Evolutionary conservation across 2,888 invertebrate genomes (phyloP).

Genomic region (Apomyelois bistriatella): DNA sequence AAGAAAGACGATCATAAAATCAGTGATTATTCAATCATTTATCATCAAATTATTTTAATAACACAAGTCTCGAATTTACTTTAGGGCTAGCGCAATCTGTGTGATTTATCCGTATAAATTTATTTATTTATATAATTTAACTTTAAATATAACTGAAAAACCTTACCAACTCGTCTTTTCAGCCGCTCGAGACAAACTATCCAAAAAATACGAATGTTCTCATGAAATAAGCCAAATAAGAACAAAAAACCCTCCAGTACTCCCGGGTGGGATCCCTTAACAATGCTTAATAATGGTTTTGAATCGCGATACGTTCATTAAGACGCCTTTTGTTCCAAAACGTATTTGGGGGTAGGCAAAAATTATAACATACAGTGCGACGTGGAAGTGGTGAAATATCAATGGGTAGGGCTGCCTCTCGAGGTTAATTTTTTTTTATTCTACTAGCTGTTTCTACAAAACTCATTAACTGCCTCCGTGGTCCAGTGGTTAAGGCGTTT

Average conservation of each 20-base stretch:
- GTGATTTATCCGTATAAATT: too few species aligned
- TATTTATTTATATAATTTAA: too few species aligned
- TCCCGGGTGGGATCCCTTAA: slow-evolving; percentile 31
- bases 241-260: slow-evolving; percentile 26
- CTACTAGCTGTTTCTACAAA: background rate
- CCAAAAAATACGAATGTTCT: background rate
- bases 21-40: too few species aligned
- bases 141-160: too few species aligned
- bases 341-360: slow-evolving; percentile 74
- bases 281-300: slow-evolving; percentile 77
- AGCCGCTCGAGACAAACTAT: background rate
- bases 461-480: too few species aligned
- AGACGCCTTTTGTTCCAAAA: slow-evolving; percentile 69
- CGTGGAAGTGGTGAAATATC: slow-evolving; percentile 59
- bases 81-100: too few species aligned
- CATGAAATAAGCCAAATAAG: slow-evolving; percentile 9
- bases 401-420: slow-evolving; percentile 45
- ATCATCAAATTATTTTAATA: too few species aligned
- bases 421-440: background rate
- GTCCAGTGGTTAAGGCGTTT: too few species aligned
- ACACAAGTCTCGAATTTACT: too few species aligned
- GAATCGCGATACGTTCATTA: slow-evolving; percentile 77
- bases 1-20: too few species aligned
- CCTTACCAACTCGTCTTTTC: too few species aligned
- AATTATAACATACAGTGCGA: slow-evolving; percentile 77